These are phyloP conservation scores for Corythaeola cristata DNA, from an alignment of 2,113 vertebrate genomes.

Conservation along the genomic window DNA sequence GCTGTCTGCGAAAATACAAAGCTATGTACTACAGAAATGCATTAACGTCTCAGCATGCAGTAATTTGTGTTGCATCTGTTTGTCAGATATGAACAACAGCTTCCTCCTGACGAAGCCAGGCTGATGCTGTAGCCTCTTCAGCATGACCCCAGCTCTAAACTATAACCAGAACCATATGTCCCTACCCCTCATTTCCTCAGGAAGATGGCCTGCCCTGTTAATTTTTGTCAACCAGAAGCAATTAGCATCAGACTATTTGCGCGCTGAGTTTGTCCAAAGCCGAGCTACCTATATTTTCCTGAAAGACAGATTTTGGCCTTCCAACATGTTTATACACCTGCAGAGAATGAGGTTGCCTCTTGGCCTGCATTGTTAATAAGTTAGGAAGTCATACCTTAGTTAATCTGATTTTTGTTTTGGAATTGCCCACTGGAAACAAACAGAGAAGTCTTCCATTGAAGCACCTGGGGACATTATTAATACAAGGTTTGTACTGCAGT, in stretches of 20 bases:
- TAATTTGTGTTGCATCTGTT: background rate
- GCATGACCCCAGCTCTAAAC: background rate
- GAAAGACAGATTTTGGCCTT: background rate
- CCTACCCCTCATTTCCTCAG: background rate
- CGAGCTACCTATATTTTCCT: background rate
- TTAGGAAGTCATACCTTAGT: background rate
- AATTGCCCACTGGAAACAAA: background rate
- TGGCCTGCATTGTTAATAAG: background rate
- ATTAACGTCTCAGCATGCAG: background rate
- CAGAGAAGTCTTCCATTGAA: background rate
- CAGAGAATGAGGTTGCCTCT: background rate
- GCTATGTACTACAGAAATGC: background rate
- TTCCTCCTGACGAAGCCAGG: background rate
- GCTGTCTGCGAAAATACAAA: background rate
- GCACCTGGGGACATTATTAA: background rate
- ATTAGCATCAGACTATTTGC: background rate
- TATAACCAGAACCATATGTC: rapidly evolving
- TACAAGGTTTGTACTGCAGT: background rate
- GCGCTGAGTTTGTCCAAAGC: background rate
- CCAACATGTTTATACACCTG: background rate
- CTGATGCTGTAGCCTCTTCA: background rate
- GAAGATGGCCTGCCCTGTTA: background rate
- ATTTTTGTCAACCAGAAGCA: background rate
- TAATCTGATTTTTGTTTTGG: background rate
- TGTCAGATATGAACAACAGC: background rate